Percentiles rank a stretch among this genome's conserved stretches.
Evolutionary conservation across 2,113 vertebrate species (phyloP).

Genomic region (Poeciliopsis prolifica): DNA sequence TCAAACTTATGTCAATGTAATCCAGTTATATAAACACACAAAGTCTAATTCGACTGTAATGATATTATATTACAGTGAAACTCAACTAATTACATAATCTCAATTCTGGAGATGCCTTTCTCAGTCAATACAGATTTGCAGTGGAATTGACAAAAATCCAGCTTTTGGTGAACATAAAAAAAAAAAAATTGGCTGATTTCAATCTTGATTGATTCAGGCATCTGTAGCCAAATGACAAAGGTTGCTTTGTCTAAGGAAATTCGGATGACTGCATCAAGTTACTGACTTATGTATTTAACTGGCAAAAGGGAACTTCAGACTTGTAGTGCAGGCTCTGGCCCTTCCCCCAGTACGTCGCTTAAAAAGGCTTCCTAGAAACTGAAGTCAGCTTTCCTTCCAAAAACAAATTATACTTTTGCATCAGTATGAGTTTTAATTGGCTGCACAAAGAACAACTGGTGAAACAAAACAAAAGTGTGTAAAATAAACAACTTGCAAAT

Average conservation of each 20-base stretch:
- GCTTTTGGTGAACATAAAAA: too few relatives aligned
- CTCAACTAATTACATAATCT: neutral
- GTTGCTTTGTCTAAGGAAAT: neutral
- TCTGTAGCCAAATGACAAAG: neutral
- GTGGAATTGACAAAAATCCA: neutral
- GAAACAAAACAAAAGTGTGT: neutral
- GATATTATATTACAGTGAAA: neutral
- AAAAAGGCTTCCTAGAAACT: constrained; percentile 76
- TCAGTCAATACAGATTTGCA: neutral
- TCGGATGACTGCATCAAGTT: neutral
- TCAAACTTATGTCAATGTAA: too few relatives aligned
- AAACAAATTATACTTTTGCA: constrained; percentile 28
- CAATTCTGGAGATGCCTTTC: neutral
- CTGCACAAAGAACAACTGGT: neutral
- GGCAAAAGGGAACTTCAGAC: constrained; percentile 39
- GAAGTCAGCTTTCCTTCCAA: constrained; percentile 48
- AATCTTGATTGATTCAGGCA: neutral
- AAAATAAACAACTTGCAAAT: neutral
- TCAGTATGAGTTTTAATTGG: neutral
- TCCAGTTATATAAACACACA: too few relatives aligned
- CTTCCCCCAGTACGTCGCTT: constrained; percentile 66
- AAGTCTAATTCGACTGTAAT: neutral
- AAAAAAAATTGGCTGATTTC: neutral
- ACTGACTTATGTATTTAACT: neutral
- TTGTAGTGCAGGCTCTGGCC: constrained; percentile 56